phyloP scores from a whole-genome alignment of 2,888 invertebrate genomes.

The Dryadula phaetusa region DNA sequence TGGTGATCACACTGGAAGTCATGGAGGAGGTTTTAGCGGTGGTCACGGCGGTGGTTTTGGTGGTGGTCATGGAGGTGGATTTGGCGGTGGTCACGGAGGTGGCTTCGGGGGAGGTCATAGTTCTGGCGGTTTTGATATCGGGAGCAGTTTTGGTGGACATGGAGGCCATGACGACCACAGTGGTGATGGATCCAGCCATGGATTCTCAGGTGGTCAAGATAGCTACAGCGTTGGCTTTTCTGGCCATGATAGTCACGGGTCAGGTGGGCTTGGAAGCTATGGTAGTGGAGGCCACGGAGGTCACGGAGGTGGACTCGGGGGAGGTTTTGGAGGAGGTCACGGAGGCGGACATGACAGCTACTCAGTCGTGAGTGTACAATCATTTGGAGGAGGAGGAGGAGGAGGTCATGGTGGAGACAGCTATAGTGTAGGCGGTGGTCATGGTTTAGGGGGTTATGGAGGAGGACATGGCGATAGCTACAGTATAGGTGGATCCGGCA shows the following conservation, averaged over 20 bases:
- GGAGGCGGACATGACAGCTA: slow-evolving; percentile 46
- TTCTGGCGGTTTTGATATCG: slow-evolving; percentile 35
- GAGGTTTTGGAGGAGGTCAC: slow-evolving; percentile 45
- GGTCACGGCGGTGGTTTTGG: slow-evolving; percentile 34
- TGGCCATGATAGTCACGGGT: slow-evolving; percentile 38
- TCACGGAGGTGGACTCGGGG: slow-evolving; percentile 43
- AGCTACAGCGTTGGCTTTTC: slow-evolving; percentile 38
- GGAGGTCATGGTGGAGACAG: slow-evolving; percentile 50
- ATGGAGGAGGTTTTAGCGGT: slow-evolving; percentile 44
- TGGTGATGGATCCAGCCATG: slow-evolving; percentile 29
- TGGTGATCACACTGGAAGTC: slow-evolving; percentile 39
- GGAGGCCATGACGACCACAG: slow-evolving; percentile 49
- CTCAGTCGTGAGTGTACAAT: slow-evolving; percentile 46
- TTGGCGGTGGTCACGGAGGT: slow-evolving; percentile 35
- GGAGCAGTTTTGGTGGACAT: slow-evolving; percentile 46
- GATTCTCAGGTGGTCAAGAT: slow-evolving; percentile 44
- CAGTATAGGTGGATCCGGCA: slow-evolving; percentile 44
- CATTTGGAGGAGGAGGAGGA: slow-evolving; percentile 44
- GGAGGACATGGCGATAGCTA: slow-evolving; percentile 46
- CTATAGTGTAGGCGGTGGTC: slow-evolving; percentile 45
- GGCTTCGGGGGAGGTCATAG: slow-evolving; percentile 41
- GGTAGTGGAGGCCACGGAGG: slow-evolving; percentile 37
- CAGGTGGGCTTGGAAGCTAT: slow-evolving; percentile 25
- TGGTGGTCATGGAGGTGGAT: slow-evolving; percentile 43
- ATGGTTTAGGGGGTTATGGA: slow-evolving; percentile 33